Base-by-base conservation (phyloP, 2,888 invertebrate species). In the Cosmia pyralina region DNA sequence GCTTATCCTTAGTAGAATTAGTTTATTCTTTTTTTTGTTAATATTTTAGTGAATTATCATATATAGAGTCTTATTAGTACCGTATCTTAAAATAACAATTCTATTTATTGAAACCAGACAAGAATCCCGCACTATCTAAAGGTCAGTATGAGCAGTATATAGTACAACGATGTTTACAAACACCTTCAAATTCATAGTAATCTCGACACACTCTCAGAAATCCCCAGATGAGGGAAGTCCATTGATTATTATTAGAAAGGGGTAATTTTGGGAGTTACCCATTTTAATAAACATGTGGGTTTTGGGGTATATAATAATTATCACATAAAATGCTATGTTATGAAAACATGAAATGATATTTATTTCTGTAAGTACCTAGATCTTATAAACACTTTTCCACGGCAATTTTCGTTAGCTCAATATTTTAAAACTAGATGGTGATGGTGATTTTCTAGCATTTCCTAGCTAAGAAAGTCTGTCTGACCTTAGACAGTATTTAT, bases 161-260 rank as follows among this genome's bases (percentile, higher is more conserved):
- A n/a, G n/a, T n/a, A 60, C 38, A 41, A 28, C n/a, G 1, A n/a
- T 71, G 28, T 71, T 78, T 71, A 60, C 58, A 53, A 78, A 70
- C 28, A 69, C 13, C 65, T 60, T 57, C 38, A 5, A 58, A 28
- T 62, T 69, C 17, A 44, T 13, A 28, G 15, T 41, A 44, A 46
- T 52, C 22, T 41, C 13, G 6, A 38, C 4, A 28, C 2, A 4
- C 13, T 7, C 7, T 22, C 10, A 64, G 58, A 67, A 77, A 58
- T 59, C 55, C 82, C 78, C 60, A 7, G 17, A 1, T 11, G 19
- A 41, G 46, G 63, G 11, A 69, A 78, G 34, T 46, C 6, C n/a
- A 22, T 41, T 53, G 15, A 13, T 60, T 19, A 48, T 19, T 17
- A 70, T 22, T 1, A 19, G 10, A 52, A 50, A 44, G 15, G 17